Conservation (phyloP, 2,797 vertebrate species). For the Alosa sapidissima region DNA sequence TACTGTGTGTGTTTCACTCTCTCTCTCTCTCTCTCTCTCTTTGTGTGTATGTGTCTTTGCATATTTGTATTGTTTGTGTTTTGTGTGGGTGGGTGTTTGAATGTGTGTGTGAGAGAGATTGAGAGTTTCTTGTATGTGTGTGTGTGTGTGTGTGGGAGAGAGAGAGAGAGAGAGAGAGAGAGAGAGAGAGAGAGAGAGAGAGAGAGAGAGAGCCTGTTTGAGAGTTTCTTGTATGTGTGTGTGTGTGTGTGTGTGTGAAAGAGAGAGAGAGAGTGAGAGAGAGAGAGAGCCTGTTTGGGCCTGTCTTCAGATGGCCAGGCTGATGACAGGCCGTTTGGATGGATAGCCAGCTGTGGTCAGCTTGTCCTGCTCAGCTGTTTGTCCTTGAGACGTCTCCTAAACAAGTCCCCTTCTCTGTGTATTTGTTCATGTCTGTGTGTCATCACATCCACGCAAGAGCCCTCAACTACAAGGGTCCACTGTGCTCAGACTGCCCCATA, state of each 20-base stretch:
- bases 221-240: not conserved
- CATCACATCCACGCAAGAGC: not conserved
- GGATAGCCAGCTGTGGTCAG: not conserved
- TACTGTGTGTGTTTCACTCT: too few relatives aligned
- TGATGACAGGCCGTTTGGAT: constrained; percentile 46
- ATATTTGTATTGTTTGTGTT: not conserved
- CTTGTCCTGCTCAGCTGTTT: not conserved
- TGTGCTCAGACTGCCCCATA: not conserved
- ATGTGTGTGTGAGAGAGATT: not conserved
- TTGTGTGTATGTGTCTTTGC: not conserved
- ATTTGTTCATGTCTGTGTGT: not conserved
- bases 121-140: not conserved
- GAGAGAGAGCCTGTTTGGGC: not conserved
- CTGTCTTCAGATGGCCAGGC: not conserved
- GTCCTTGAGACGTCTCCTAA: not conserved
- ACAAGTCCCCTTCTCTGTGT: not conserved
- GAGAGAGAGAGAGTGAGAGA: too few relatives aligned
- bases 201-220: not conserved
- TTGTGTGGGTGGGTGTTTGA: not conserved
- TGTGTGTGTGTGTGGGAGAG: not conserved
- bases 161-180: not conserved
- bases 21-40: too few relatives aligned
- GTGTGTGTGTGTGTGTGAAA: not conserved
- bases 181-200: not conserved
- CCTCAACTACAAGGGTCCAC: not conserved